Evolutionary conservation across 1,140 invertebrate genomes (phyloP).

Genomic region (Drosophila melanica): DNA sequence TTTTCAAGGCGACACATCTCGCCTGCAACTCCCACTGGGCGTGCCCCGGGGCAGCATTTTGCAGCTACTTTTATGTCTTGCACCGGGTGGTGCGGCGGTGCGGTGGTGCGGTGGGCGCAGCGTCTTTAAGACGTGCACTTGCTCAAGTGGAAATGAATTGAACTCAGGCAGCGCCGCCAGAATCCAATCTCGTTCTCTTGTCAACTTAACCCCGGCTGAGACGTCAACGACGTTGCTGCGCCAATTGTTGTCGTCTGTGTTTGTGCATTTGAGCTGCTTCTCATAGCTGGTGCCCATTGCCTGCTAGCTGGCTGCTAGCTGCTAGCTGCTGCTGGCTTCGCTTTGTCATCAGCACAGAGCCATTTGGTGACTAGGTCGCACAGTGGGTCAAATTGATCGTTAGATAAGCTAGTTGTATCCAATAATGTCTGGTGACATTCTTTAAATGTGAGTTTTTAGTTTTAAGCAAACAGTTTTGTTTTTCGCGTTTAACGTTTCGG

Average conservation of each 20-base stretch:
- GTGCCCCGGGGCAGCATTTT: conserved; percentile 60
- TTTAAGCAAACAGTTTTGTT: no score
- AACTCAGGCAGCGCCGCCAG: conserved; percentile 60
- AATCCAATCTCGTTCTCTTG: conserved; percentile 82
- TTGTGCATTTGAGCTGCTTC: conserved; percentile 42
- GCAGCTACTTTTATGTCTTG: conserved; percentile 68
- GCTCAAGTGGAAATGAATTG: conserved; percentile 83
- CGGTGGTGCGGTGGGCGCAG: conserved; percentile 4
- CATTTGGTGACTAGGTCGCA: conserved; percentile 34
- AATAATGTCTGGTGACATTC: no score
- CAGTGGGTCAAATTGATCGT: conserved; percentile 24
- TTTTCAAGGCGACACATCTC: conserved; percentile 55
- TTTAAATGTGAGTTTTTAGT: no score
- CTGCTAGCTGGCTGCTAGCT: background rate
- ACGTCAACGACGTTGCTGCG: conserved; percentile 48
- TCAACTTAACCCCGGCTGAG: conserved; percentile 77
- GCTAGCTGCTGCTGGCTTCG: conserved; percentile 20
- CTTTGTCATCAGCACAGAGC: conserved; percentile 46
- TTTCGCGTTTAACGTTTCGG: no score
- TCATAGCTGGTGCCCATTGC: conserved; percentile 12
- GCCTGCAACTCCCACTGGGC: conserved; percentile 39
- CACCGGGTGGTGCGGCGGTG: conserved; percentile 1
- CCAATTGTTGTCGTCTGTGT: conserved; percentile 60
- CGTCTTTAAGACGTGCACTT: conserved; percentile 77
- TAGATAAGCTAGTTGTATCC: background rate